Evolutionary conservation across 2,797 vertebrate species (phyloP).

Genomic region (Sparus aurata): DNA sequence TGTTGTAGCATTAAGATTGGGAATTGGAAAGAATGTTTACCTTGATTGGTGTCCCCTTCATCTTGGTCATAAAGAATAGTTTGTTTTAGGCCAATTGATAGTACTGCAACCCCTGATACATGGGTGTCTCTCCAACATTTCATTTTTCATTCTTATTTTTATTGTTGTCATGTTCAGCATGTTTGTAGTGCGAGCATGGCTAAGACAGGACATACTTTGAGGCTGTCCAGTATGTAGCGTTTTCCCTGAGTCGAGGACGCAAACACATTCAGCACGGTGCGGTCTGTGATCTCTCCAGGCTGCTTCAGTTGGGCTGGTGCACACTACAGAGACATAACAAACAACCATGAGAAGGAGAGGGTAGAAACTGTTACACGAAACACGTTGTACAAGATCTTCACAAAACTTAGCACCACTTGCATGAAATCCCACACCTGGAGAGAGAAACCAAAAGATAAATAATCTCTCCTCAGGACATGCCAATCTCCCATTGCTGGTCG

Average conservation of each 20-base stretch:
- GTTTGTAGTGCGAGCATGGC: not conserved
- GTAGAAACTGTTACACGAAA: not conserved
- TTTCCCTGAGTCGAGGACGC: conserved; percentile 75
- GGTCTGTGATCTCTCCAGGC: conserved; percentile 87
- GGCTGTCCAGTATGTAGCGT: conserved; percentile 88
- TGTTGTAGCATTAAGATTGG: not conserved
- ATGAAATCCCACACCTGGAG: not conserved
- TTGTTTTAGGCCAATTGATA: not conserved
- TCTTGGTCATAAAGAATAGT: not conserved
- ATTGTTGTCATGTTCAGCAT: not conserved
- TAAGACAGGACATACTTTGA: conserved; percentile 82
- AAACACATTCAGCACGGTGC: conserved; percentile 90
- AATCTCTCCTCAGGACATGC: conserved; percentile 14
- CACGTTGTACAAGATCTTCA: not conserved
- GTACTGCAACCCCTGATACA: not conserved
- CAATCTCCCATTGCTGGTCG: conserved; percentile 56
- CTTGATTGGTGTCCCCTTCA: not conserved
- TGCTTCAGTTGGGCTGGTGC: conserved; percentile 76
- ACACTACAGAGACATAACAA: conserved; percentile 73
- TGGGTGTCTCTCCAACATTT: not conserved
- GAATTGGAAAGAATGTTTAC: too few relatives aligned
- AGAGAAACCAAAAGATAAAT: not conserved
- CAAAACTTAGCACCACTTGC: not conserved
- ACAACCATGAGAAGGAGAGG: not conserved
- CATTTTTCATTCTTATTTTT: not conserved